Percentiles rank a stretch among this genome's conserved stretches.
phyloP scores from a whole-genome alignment of 2,888 invertebrate species.

The Melieria picta region DNA sequence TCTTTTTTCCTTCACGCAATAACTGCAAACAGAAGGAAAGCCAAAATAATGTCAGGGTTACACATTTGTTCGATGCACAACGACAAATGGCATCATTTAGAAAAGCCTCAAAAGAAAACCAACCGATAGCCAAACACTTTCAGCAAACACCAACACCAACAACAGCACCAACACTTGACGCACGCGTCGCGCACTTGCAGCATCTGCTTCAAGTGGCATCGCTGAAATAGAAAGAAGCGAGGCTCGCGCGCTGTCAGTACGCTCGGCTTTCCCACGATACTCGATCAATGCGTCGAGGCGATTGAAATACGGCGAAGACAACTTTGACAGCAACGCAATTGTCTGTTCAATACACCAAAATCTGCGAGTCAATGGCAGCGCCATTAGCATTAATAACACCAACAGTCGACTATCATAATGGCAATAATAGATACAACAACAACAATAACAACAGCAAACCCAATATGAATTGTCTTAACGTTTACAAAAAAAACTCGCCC shows the following conservation, averaged over 20 bases:
- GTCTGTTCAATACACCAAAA: background rate
- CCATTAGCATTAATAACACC: constrained; percentile 17
- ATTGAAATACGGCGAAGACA: constrained; percentile 27
- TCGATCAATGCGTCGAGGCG: constrained; percentile 20
- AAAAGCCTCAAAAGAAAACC: too few relatives aligned
- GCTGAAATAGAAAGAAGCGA: too few relatives aligned
- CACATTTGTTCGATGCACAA: too few relatives aligned
- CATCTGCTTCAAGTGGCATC: background rate
- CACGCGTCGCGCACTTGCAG: background rate
- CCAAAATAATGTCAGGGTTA: too few relatives aligned
- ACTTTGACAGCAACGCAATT: constrained; percentile 18
- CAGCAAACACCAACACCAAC: constrained; percentile 23
- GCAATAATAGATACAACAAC: background rate
- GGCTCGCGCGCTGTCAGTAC: too few relatives aligned
- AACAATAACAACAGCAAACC: background rate
- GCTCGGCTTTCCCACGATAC: constrained; percentile 20
- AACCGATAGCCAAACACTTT: too few relatives aligned
- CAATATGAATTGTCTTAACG: background rate
- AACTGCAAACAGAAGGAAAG: too few relatives aligned
- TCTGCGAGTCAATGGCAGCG: constrained; percentile 17
- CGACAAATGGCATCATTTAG: too few relatives aligned
- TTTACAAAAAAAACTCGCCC: background rate
- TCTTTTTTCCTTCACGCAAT: too few relatives aligned
- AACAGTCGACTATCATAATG: constrained; percentile 2
- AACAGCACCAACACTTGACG: background rate